Conservation (phyloP, 1,140 invertebrate species). For the Lasaia peninsularis region DNA sequence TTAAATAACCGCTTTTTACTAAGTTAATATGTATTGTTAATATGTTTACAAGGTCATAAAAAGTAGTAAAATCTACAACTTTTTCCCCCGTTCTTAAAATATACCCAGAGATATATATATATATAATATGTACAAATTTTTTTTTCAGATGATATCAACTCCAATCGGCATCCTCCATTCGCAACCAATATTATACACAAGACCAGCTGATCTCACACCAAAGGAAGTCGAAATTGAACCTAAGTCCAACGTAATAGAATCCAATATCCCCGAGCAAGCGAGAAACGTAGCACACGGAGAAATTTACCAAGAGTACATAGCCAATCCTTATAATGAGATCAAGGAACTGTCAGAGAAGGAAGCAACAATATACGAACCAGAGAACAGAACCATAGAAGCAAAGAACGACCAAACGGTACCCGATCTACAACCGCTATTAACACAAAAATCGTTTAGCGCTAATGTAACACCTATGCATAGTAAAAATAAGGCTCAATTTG, state of each 20-base stretch:
- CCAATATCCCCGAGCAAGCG: slow-evolving; percentile 23
- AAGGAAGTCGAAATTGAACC: slow-evolving; percentile 30
- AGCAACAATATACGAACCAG: slow-evolving; percentile 49
- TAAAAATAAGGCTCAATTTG: slow-evolving; percentile 55
- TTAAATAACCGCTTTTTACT: too few relatives aligned
- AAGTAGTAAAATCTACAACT: too few relatives aligned
- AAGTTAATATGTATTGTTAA: too few relatives aligned
- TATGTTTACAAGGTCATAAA: too few relatives aligned
- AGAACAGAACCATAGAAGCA: slow-evolving; percentile 26
- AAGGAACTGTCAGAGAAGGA: slow-evolving; percentile 45
- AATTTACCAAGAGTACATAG: slow-evolving; percentile 76
- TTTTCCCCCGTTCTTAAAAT: too few relatives aligned
- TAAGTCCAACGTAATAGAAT: slow-evolving; percentile 23
- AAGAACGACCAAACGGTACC: slow-evolving; percentile 26
- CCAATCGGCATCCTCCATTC: slow-evolving; percentile 73
- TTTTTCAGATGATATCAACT: slow-evolving; percentile 79
- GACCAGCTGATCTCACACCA: slow-evolving; percentile 24
- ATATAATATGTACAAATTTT: neutral
- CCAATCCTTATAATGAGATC: slow-evolving; percentile 74
- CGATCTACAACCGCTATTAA: slow-evolving; percentile 18
- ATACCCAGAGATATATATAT: too few relatives aligned
- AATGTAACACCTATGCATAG: slow-evolving; percentile 63
- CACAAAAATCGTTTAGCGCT: slow-evolving; percentile 63
- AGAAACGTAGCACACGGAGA: slow-evolving; percentile 56
- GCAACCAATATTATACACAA: slow-evolving; percentile 49